Evolutionary conservation across 2,113 vertebrate species (phyloP).

Genomic region (Eidolon helvum): DNA sequence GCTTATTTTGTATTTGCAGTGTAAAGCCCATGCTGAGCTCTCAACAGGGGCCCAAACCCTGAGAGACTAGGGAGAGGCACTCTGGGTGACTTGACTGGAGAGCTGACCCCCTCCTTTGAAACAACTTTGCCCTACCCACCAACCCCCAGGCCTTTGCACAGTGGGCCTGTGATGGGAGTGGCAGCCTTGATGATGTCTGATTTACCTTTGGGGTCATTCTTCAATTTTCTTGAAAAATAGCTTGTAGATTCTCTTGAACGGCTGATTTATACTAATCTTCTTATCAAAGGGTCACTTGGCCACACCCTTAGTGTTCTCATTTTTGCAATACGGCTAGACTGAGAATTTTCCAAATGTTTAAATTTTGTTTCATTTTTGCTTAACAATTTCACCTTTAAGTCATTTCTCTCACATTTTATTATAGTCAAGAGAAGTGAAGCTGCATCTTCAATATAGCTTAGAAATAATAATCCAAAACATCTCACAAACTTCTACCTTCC

Average conservation of each 20-base stretch:
- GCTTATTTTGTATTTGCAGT: background rate
- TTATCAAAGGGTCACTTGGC: background rate
- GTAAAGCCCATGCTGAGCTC: background rate
- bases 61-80: background rate
- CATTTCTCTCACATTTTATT: background rate
- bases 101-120: background rate
- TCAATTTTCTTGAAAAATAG: background rate
- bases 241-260: background rate
- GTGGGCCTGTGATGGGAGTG: background rate
- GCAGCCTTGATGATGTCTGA: background rate
- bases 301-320: background rate
- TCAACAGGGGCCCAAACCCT: background rate
- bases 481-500: background rate
- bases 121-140: background rate
- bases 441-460: background rate
- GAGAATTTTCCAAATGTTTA: background rate
- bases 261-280: background rate
- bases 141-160: background rate
- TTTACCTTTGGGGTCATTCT: background rate
- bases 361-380: background rate
- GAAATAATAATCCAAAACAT: background rate
- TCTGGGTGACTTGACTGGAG: background rate
- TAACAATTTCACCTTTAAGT: background rate
- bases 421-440: background rate
- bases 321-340: background rate